phyloP scores from a whole-genome alignment of 2,113 vertebrate genomes.

The Cathartes aura region DNA sequence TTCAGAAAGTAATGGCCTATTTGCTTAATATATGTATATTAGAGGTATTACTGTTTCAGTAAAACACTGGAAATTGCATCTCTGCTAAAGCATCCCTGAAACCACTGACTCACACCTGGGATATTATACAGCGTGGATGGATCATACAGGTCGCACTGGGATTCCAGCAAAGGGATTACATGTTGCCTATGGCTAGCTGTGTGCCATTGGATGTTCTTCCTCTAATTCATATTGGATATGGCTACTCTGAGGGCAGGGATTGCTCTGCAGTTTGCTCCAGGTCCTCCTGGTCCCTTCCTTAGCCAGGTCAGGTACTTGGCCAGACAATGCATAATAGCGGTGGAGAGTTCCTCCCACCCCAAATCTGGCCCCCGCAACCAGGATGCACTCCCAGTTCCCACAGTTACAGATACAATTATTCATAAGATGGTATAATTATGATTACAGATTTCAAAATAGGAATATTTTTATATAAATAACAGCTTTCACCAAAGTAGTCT shows the following conservation, averaged over 20 bases:
- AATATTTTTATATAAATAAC: not conserved
- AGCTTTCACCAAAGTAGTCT: not conserved
- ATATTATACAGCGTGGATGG: not conserved
- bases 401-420: not conserved
- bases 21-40: not conserved
- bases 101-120: not conserved
- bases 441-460: not conserved
- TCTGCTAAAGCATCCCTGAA: not conserved
- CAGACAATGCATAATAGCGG: not conserved
- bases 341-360: not conserved
- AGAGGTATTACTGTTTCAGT: not conserved
- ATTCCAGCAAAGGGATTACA: not conserved
- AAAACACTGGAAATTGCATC: not conserved
- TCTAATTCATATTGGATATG: not conserved
- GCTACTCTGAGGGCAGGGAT: not conserved
- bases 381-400: not conserved
- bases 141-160: not conserved
- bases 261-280: not conserved
- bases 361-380: not conserved
- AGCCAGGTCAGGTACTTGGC: not conserved
- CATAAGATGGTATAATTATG: not conserved
- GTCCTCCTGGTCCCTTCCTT: not conserved
- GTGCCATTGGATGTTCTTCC: not conserved
- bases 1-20: not conserved
- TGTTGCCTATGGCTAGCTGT: not conserved